Base-by-base conservation (phyloP, 2,797 vertebrate species). In the Eulemur albifrons region DNA sequence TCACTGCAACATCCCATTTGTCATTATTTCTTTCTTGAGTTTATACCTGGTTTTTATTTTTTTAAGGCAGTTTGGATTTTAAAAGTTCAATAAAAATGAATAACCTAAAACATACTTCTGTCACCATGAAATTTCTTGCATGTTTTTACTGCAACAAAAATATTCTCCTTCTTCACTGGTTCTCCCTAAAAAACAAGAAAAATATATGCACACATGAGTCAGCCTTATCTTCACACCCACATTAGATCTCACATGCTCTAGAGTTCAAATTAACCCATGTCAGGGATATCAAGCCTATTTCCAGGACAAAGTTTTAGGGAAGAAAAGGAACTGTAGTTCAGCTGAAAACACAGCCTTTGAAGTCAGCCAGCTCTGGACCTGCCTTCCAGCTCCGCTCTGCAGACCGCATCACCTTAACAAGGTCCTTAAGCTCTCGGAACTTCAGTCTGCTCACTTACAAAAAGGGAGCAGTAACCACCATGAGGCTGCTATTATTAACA, bases 121-220 rank as follows among this genome's bases (percentile, higher is more conserved):
- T 99, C 99, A 88, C 95, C 98, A 96, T 99, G 99, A 98, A 99
- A 99, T 98, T 99, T 99, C 98, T 96, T 98, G 97, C 99, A 99
- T 0, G 99, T 99, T 99, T 99, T 99, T 88, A 99, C 99, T 73
- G 99, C 99, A 96, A 99, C 99, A 98, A 99, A 99, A 95, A 99
- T 97, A 95, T 99, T 99, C 81, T 99, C 99, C 88, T 98, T 99
- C 94, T 99, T 99, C 95, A 99, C 99, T 95, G 99, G 99, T 79
- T 98, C 98, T 97, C 99, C 99, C 99, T 99, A 96, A 92, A 97
- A 98, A 59, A 69, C 86, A 95, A 90, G 27, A 94, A 14, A 95
- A 45, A 80, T 17, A 32, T 0, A 81, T 1, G 27, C 18, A 85
- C 40, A 81, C 79, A 12, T 82, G 88, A 97, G 70, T 96, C 40